Evolutionary conservation across 1,140 invertebrate species (phyloP).

Genomic region (Notospermus geniculatus): DNA sequence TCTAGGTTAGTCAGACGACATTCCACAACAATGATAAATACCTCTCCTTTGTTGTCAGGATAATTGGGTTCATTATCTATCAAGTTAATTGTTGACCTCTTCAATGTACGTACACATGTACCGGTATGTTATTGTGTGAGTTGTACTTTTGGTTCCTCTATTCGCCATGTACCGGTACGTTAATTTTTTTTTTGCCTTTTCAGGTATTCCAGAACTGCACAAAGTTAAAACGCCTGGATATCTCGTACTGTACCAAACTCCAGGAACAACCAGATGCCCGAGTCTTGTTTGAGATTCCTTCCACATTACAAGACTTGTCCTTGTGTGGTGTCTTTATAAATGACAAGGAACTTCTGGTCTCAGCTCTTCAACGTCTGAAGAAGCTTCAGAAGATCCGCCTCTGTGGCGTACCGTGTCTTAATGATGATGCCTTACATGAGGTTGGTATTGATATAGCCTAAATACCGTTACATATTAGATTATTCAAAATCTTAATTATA

Average conservation of each 20-base stretch:
- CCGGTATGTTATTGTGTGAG: not conserved
- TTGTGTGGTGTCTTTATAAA: constrained; percentile 41
- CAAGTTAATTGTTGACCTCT: not conserved
- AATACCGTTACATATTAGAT: too few species aligned
- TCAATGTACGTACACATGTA: not conserved
- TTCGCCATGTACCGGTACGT: too few species aligned
- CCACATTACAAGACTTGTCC: constrained; percentile 37
- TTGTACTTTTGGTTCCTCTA: too few species aligned
- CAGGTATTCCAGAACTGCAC: constrained; percentile 45
- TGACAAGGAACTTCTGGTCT: constrained; percentile 38
- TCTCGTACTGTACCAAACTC: constrained; percentile 45
- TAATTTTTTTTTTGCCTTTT: too few species aligned
- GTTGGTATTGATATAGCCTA: constrained; percentile 17
- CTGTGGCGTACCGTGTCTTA: constrained; percentile 44
- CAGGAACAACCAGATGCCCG: constrained; percentile 29
- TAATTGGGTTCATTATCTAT: not conserved
- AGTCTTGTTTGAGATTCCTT: constrained; percentile 40
- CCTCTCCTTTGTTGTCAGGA: not conserved
- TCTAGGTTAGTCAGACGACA: too few species aligned
- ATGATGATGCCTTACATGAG: constrained; percentile 38
- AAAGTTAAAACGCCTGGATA: constrained; percentile 35
- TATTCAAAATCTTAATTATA: too few species aligned
- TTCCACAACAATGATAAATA: not conserved
- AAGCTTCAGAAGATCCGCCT: constrained; percentile 32
- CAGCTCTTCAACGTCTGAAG: constrained; percentile 37